Base-by-base conservation (phyloP, 23 tunicate species). In the Aplidium turbinatum region DNA sequence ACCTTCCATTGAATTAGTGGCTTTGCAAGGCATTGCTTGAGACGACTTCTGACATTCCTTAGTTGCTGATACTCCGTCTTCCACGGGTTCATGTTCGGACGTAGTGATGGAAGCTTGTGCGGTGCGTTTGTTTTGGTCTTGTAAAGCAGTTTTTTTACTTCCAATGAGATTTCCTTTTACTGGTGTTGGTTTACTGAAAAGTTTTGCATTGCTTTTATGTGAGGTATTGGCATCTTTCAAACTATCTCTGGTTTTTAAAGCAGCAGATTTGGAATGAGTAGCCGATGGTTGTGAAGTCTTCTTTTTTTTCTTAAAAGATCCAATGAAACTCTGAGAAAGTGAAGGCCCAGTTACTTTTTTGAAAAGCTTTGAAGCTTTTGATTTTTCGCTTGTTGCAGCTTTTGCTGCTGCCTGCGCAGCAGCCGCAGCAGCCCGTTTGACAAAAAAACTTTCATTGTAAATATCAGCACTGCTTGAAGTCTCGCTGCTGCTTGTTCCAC, bases 401-500 rank as follows among this genome's bases (percentile, higher is more conserved):
- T 45, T 51, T 22, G 76, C 81, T 2, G 76, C 67, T 11, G 39
- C 58, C 0, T 38, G 29, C 13, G 75, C 75, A 2, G 39, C 58
- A 0, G 57, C 32, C 13, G 75, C 75, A 2, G 84, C 75, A 35
- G 73, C 51, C 1, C 75, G 64, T 4, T 51, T 64, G 22, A 75
- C 84, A 35, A 78, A 67, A 52, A 66, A 78, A 21, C 29, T 32
- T 61, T 73, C 89, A 24, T 35, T 45, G 50, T 22, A 69, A 33
- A 63, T 61, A 34, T 91, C 97, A 1, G 83, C 73, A 38, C 97
- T 74, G 71, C 91, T 84, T 3, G 91, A 87, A 32, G 82, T 85
- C 73, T 80, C 85, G 60, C 87, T 77, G 75, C 97, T 90, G 46
- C 87, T 79, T 4, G 91, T 73, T 16, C 89, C 97, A 36, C 82